Evolutionary conservation across 2,113 vertebrate species (phyloP), one percentile per base, ranked within the genome.

Genomic region (Acrocephalus kingi): DNA sequence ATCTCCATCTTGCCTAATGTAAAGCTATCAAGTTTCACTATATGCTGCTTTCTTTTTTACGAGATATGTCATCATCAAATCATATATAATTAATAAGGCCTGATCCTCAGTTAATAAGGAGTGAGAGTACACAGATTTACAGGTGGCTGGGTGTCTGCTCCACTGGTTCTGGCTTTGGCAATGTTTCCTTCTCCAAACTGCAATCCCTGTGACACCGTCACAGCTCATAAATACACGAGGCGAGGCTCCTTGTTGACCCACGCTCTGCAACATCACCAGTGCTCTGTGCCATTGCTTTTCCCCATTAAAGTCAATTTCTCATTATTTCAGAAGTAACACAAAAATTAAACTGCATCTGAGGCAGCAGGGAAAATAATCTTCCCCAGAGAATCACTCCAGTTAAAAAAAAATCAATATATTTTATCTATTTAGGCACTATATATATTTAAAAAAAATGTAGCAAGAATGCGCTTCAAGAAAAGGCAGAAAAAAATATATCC

Each of bases 261-360:
- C 2, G 0, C 10, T 1, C 43, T 68, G 67, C 27, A 11, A 43
- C 22, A 74, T 27, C 9, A 20, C 68, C 77, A 64, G 62, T 11
- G 74, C 84, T 84, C 72, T 3, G 2, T 48, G 79, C 73, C 56
- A 24, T 18, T 64, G 49, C 49, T 67, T 73, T 56, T 84, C 67
- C 45, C 62, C 79, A 56, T 74, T 82, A 67, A 59, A 82, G 43
- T 68, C 75, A 72, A 74, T 58, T 64, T 75, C 91, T 95, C 90
- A 77, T 91, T 85, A 93, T 79, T 87, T 80, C 94, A 17, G 46
- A 88, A 91, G 62, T 51, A 93, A 96, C 39, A 69, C 54, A 86
- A 90, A 86, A 96, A 96, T 84, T 89, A 96, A 81, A 90, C 75
- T 22, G 64, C 81, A 64, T 75, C 28, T 24, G 59, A 89, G 54